Conservation (phyloP, 64 coral and sea anemone genomes). For the Pocillopora damicornis region DNA sequence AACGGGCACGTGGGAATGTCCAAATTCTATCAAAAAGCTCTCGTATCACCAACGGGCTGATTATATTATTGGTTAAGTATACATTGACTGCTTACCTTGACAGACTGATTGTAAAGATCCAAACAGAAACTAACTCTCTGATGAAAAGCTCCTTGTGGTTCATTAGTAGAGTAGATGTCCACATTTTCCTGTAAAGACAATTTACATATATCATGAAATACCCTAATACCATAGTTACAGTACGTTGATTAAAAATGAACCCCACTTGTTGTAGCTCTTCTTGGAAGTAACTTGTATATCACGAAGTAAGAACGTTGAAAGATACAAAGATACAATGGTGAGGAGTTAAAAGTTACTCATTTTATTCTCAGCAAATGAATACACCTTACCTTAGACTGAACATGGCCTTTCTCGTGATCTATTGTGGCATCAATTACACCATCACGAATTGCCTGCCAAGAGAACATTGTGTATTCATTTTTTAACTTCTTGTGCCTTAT, state of each 20-base stretch:
- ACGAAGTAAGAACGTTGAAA: background rate
- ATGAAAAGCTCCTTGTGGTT: conserved; percentile 97
- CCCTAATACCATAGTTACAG: background rate
- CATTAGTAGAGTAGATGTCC: conserved; percentile 98
- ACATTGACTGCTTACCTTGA: conserved; percentile 61
- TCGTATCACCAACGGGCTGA: too few species aligned
- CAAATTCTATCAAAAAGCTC: too few species aligned
- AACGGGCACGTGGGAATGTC: too few species aligned
- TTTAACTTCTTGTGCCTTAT: background rate
- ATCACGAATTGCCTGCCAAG: conserved; percentile 86
- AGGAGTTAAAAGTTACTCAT: too few species aligned
- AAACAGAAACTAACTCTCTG: conserved; percentile 98
- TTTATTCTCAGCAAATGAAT: background rate
- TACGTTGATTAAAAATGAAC: background rate
- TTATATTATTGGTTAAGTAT: too few species aligned
- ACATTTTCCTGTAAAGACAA: conserved; percentile 79
- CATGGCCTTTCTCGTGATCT: conserved; percentile 90
- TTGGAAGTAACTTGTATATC: too few species aligned
- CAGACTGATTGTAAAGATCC: conserved; percentile 98
- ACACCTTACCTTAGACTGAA: conserved; percentile 88
- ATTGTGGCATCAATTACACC: conserved; percentile 98
- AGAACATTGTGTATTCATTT: background rate
- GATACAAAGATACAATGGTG: too few species aligned
- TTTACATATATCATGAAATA: background rate
- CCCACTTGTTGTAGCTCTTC: too few species aligned